These are phyloP conservation scores for Drosophila antonietae DNA, from an alignment of 2,888 invertebrate species.

Conservation along the genomic window DNA sequence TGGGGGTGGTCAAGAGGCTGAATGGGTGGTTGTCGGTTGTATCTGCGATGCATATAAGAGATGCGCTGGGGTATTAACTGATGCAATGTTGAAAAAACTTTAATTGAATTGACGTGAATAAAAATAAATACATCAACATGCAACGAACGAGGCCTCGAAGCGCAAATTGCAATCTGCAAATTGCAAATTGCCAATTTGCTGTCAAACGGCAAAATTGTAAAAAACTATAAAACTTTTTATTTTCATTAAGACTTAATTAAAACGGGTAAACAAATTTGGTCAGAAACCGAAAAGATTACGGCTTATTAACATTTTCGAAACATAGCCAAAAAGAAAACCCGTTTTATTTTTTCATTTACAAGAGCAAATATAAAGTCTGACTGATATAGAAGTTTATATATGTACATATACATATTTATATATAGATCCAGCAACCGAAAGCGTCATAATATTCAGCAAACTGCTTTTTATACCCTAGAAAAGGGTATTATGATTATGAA, in stretches of 20 bases:
- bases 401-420: neutral
- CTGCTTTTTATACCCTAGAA: conserved; percentile 6
- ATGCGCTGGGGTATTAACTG: conserved; percentile 42
- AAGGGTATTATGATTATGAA: neutral
- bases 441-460: conserved; percentile 25
- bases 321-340: conserved; percentile 33
- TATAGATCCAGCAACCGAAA: conserved; percentile 19
- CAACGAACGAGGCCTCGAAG: neutral
- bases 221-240: conserved; percentile 53
- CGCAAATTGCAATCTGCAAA: conserved; percentile 24
- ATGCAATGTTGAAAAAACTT: conserved; percentile 56
- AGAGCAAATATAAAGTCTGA: conserved; percentile 12
- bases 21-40: neutral
- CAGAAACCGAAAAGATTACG: conserved; percentile 18
- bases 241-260: conserved; percentile 75
- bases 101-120: conserved; percentile 51
- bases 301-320: conserved; percentile 51
- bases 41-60: conserved; percentile 15
- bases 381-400: conserved; percentile 6
- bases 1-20: neutral
- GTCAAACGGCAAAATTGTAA: conserved; percentile 41
- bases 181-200: conserved; percentile 67
- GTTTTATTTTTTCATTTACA: conserved; percentile 11
- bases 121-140: conserved; percentile 25
- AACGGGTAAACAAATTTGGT: conserved; percentile 46